Conservation (phyloP, 2,888 invertebrate species). For the Frankliniella fusca region DNA sequence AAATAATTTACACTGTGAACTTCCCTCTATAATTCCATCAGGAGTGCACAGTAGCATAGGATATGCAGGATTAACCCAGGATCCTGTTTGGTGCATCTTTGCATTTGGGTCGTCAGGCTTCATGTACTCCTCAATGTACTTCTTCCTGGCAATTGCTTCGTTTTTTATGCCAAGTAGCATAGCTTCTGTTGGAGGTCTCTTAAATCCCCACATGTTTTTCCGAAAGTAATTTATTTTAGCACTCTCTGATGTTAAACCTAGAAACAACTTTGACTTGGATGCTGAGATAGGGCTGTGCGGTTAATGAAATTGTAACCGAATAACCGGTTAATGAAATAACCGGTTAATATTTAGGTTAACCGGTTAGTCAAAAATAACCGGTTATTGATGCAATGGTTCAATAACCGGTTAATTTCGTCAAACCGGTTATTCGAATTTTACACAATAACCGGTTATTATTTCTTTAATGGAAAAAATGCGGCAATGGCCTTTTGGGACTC, state of each 20-base stretch:
- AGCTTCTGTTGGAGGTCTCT: not conserved
- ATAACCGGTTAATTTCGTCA: no score
- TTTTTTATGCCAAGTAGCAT: not conserved
- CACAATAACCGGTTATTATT: no score
- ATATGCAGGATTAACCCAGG: constrained; percentile 20
- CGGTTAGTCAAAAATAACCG: no score
- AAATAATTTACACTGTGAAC: not conserved
- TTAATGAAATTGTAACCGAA: no score
- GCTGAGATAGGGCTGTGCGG: no score
- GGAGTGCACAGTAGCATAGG: constrained; percentile 22
- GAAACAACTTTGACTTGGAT: fast-evolving
- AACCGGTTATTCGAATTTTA: no score
- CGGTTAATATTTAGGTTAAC: no score
- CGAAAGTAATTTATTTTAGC: not conserved
- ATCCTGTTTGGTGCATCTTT: not conserved
- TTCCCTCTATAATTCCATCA: not conserved
- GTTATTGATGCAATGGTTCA: no score
- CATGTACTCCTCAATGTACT: not conserved
- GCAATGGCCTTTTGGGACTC: no score
- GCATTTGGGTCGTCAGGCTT: not conserved
- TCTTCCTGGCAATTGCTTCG: not conserved
- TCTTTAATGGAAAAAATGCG: no score
- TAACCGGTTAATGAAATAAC: no score
- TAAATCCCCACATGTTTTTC: not conserved
- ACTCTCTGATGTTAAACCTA: not conserved